Conservation (phyloP, 2,797 vertebrate genomes). For the Malacoraja senta region DNA sequence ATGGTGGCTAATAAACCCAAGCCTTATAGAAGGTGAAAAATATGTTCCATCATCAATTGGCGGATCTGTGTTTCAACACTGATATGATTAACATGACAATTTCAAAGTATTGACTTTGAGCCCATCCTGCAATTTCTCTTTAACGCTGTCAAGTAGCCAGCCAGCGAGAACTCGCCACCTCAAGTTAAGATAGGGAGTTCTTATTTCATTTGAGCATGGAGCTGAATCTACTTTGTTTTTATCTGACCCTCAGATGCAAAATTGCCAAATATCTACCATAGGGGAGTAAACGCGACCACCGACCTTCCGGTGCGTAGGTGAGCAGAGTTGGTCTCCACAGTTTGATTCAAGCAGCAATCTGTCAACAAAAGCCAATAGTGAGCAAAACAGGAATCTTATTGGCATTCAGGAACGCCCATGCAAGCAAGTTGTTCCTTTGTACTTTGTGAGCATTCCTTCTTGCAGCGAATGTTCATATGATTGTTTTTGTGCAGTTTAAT, state of each 20-base stretch:
- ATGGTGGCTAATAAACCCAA: too few relatives aligned
- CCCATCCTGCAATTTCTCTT: background rate
- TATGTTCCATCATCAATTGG: too few relatives aligned
- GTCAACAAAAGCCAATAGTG: background rate
- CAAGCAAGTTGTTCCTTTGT: background rate
- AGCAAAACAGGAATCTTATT: background rate
- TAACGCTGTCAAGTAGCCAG: background rate
- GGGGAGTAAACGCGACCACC: too few relatives aligned
- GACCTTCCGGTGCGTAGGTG: background rate
- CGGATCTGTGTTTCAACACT: too few relatives aligned
- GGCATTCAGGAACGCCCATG: background rate
- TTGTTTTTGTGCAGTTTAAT: background rate
- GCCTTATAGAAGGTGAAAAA: too few relatives aligned
- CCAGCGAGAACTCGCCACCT: background rate
- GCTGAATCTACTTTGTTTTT: background rate
- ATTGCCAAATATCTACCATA: too few relatives aligned
- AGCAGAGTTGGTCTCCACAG: background rate
- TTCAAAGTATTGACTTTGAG: background rate
- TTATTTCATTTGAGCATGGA: background rate
- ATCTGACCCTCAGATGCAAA: background rate
- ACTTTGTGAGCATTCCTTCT: background rate
- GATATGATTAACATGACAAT: too few relatives aligned
- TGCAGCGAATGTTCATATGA: background rate
- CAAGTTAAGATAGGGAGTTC: background rate
- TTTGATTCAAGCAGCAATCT: background rate